Base-by-base conservation (phyloP, 2,888 invertebrate genomes). In the Ceriagrion tenellum region DNA sequence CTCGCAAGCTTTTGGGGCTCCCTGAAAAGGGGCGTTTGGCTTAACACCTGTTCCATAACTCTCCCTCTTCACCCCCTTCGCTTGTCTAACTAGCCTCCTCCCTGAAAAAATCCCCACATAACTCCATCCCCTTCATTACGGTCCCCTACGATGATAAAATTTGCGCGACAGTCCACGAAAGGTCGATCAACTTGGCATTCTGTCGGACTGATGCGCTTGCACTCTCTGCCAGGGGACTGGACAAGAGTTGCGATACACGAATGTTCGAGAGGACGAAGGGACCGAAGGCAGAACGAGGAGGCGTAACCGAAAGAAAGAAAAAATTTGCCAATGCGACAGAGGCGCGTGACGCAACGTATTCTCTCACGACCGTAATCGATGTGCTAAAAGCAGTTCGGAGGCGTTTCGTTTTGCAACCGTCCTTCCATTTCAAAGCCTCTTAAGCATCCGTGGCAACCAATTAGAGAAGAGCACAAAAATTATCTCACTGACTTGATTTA, bases 141-240 rank as follows among this genome's bases (percentile, higher is more conserved):
- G 16, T 23, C 69, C 26, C 35, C 35, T 8, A 30, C 30, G 0
- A n/a, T 69, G 81, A 2, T 6, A 13, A 35, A 10, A 81, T 81
- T 81, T 26, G 30, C 81, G 8, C 81, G 81, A n/a, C 81, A 81
- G 16, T 81, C 81, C 81, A 81, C 35, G 35, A 16, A 81, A 81
- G 81, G 30, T 81, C 81, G 35, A 35, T 81, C 81, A 81, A 81
- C 81, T 81, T 30, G 26, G 35, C 81, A 81, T 81, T 81, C 81
- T 81, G 81, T 13, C 13, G 81, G 30, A 30, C 81, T 35, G 81
- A 81, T 35, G 81, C 12, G 81, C 81, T 81, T 81, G 35, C 81
- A 81, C 26, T 35, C 69, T n/a, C 35, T 35, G 30, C 35, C 81
- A 12, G 35, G n/a, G n/a, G n/a, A 10, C 26, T n/a, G n/a, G 69